Evolutionary conservation across 2,797 vertebrate species (phyloP).

Genomic region (Phalloptychus januarius): DNA sequence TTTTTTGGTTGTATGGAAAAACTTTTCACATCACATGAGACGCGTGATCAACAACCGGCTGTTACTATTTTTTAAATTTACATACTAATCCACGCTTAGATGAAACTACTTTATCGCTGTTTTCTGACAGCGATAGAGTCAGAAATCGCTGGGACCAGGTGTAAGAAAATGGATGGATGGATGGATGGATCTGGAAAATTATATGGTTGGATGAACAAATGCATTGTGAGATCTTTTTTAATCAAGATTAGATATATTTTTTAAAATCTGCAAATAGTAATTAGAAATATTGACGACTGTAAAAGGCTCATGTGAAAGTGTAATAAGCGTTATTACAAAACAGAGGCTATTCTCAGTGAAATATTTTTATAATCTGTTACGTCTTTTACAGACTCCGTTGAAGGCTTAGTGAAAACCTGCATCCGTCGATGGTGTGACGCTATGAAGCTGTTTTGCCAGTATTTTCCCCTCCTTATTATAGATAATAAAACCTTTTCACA

Average conservation of each 20-base stretch:
- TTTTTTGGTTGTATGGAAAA: too few species aligned
- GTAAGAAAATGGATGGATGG: too few species aligned
- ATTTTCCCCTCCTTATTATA: slow-evolving; percentile 7
- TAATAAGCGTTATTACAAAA: neutral
- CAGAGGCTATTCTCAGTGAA: neutral
- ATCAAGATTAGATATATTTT: neutral
- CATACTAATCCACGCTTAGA: too few species aligned
- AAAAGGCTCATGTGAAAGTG: neutral
- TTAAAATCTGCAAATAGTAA: neutral
- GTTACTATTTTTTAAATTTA: too few species aligned
- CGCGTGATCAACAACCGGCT: too few species aligned
- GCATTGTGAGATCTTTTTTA: neutral
- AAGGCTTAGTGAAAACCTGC: neutral
- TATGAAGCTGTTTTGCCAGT: neutral
- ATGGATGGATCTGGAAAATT: too few species aligned
- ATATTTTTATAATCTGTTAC: neutral
- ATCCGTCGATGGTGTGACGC: neutral
- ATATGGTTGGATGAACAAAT: neutral
- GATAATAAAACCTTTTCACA: slow-evolving; percentile 14
- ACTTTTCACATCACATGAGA: too few species aligned
- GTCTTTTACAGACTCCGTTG: neutral
- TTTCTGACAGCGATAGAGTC: too few species aligned
- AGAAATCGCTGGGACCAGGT: too few species aligned
- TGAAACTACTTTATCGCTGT: too few species aligned
- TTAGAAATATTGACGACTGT: neutral